Evolutionary conservation across 1,140 invertebrate genomes (phyloP), one percentile per base, ranked within the genome.

Genomic region (Drosophila albomicans): DNA sequence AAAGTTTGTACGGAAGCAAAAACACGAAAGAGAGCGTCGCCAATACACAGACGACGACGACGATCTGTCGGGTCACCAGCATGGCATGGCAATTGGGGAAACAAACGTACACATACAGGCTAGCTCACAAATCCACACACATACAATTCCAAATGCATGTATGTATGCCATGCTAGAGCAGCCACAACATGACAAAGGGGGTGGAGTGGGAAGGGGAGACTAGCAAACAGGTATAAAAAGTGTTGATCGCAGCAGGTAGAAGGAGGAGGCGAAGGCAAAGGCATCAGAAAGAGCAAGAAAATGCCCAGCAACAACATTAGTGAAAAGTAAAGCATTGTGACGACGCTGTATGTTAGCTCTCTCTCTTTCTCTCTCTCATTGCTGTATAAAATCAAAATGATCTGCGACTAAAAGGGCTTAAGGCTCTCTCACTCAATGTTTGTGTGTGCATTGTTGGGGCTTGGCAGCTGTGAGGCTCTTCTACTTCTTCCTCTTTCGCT

Each of bases 151-250:
- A 15, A 35, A 35, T 62, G 20, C 13, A 35, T 62, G 20, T 59
- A 45, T 54, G 49, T 54, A 46, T 45, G 49, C 46, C 58, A 54
- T 35, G 58, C 61, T 56, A 64, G 68, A 74, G 49, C 41, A 49
- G 54, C 30, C 5, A 11, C 2, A 8, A 38, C 35, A n/a, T 16
- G 20, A 8, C 25, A 13, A 51, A 25, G 20, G 63, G 30, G 16
- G 43, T 41, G 58, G 25, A 13, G 28, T 28, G 28, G 64, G 32
- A 15, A 30, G 49, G 59, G 30, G 28, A 63, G 54, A 46, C 73
- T 52, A 73, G 67, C 68, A 86, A 88, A 88, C 84, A 88, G 84
- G 84, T 88, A 88, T 88, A 88, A 78, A 86, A 88, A 73, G 62
- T 88, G 72, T 87, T 80, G 48, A 82, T 87, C 82, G 30, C 8